These are phyloP conservation scores for Carcinoscorpius rotundicauda DNA, from an alignment of 1,140 invertebrate species.

Conservation along the genomic window DNA sequence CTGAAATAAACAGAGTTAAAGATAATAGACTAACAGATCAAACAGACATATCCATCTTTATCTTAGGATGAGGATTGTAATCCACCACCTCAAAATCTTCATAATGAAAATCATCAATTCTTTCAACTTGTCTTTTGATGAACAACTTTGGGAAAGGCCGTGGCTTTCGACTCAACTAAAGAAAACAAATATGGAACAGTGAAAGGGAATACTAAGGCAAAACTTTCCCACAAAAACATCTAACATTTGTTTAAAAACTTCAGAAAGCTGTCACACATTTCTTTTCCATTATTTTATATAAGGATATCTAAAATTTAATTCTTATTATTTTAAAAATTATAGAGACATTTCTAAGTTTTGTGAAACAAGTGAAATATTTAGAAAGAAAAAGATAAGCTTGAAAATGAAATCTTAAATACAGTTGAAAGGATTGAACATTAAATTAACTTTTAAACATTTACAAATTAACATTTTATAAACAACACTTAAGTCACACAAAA, in stretches of 20 bases:
- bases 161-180: constrained; percentile 56
- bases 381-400: too few relatives aligned
- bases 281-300: not conserved
- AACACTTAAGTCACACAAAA: too few relatives aligned
- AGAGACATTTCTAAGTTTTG: not conserved
- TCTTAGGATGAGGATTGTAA: constrained; percentile 83
- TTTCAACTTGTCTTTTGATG: constrained; percentile 52
- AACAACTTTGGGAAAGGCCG: constrained; percentile 68
- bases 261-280: not conserved
- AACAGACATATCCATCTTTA: constrained; percentile 94
- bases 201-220: constrained; percentile 5
- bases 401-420: too few relatives aligned
- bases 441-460: too few relatives aligned
- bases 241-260: not conserved
- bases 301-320: not conserved
- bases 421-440: too few relatives aligned
- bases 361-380: too few relatives aligned
- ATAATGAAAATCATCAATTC: constrained; percentile 80
- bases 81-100: constrained; percentile 78
- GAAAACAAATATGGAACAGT: not conserved
- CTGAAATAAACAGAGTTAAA: too few relatives aligned
- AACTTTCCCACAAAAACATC: not conserved
- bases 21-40: constrained; percentile 36
- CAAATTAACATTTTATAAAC: too few relatives aligned
- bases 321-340: not conserved